These are phyloP conservation scores for Yponomeuta evonymella DNA, from an alignment of 2,888 invertebrate genomes.

Conservation along the genomic window DNA sequence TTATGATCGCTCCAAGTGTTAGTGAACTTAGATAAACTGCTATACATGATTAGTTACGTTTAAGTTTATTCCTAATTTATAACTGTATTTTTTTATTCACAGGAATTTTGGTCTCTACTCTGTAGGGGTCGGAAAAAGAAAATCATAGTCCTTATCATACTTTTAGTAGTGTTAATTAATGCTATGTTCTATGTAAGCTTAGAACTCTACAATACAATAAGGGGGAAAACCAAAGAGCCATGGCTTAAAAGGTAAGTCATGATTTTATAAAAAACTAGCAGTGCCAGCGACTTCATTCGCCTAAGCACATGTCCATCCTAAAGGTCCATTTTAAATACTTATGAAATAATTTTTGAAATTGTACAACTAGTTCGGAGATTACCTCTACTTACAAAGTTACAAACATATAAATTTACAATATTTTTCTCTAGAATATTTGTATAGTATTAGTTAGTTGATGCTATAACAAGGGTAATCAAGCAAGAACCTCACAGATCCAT, in stretches of 20 bases:
- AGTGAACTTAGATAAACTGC: background rate
- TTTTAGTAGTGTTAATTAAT: constrained; percentile 55
- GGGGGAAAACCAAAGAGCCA: constrained; percentile 41
- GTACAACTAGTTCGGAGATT: too few species aligned
- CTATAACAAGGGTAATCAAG: too few species aligned
- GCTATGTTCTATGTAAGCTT: constrained; percentile 62
- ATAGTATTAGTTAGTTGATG: too few species aligned
- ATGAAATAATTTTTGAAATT: too few species aligned
- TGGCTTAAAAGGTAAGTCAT: constrained; percentile 53
- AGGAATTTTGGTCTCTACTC: constrained; percentile 54
- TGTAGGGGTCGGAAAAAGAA: constrained; percentile 66
- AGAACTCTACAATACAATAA: constrained; percentile 54
- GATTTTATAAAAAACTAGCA: too few species aligned
- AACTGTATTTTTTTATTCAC: constrained; percentile 26
- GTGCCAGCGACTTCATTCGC: too few species aligned
- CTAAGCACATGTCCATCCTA: too few species aligned
- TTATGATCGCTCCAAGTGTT: background rate
- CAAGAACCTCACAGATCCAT: too few species aligned
- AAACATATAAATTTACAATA: too few species aligned
- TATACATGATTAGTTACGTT: background rate
- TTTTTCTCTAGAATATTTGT: too few species aligned
- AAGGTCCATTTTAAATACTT: too few species aligned
- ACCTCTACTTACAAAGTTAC: too few species aligned
- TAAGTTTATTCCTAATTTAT: background rate
- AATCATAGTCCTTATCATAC: constrained; percentile 43